Percentiles rank a stretch among this genome's conserved stretches.
phyloP scores from a whole-genome alignment of 1,140 invertebrate genomes.

The Latrodectus geometricus region DNA sequence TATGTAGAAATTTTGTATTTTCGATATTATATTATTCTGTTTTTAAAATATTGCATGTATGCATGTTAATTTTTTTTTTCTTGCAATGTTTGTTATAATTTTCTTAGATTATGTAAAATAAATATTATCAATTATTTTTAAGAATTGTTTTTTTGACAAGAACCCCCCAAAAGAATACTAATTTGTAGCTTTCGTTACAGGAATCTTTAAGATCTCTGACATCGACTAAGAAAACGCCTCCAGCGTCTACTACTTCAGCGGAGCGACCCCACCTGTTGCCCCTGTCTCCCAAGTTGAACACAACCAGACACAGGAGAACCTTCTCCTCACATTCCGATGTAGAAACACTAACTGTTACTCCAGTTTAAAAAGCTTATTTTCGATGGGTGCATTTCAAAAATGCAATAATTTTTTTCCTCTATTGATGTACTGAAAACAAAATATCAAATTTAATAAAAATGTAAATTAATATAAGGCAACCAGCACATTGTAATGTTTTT shows the following conservation, averaged over 20 bases:
- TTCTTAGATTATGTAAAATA: not conserved
- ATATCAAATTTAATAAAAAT: not conserved
- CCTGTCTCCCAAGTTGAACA: conserved; percentile 50
- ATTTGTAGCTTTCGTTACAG: not conserved
- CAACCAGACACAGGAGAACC: conserved; percentile 41
- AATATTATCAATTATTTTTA: too few relatives aligned
- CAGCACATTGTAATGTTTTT: not conserved
- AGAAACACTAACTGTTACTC: conserved; percentile 55
- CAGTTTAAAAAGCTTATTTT: conserved; percentile 15
- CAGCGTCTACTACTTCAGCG: not conserved
- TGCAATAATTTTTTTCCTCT: not conserved
- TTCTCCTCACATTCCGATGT: conserved; percentile 62
- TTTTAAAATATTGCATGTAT: too few relatives aligned
- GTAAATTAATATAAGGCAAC: not conserved
- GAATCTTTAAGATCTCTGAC: conserved; percentile 55
- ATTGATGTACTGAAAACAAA: not conserved
- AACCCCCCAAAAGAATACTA: too few relatives aligned
- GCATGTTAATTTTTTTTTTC: too few relatives aligned
- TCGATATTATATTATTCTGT: too few relatives aligned
- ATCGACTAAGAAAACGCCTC: conserved; percentile 34
- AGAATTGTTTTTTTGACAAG: too few relatives aligned
- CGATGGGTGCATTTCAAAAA: conserved; percentile 21
- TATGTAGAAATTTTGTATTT: too few relatives aligned
- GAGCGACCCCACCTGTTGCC: conserved; percentile 44
- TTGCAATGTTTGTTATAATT: not conserved